A percentile compares a stretch with the other conserved stretches of the same genome.
phyloP scores from a whole-genome alignment of 2,797 vertebrate genomes.

The Mus spretus region DNA sequence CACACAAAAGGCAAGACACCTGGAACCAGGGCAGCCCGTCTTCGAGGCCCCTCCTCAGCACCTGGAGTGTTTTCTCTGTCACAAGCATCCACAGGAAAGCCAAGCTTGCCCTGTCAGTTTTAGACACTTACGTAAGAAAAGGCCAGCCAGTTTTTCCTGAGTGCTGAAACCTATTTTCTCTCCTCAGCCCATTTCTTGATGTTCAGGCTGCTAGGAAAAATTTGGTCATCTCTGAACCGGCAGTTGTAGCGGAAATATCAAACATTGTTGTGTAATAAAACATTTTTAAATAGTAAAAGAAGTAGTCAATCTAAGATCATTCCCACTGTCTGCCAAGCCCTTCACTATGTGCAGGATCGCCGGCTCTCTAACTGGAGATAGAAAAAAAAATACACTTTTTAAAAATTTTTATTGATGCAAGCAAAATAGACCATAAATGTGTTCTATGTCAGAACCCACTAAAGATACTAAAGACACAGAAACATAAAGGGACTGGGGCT shows the following conservation, averaged over 20 bases:
- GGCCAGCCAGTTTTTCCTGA: background rate
- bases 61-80: constrained; percentile 47
- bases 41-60: background rate
- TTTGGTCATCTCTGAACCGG: constrained; percentile 37
- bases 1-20: background rate
- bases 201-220: constrained; percentile 32
- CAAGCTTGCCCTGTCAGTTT: background rate
- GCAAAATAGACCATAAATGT: background rate
- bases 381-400: too few relatives aligned
- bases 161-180: background rate
- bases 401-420: background rate
- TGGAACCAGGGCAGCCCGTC: background rate
- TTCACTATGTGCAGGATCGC: too few relatives aligned
- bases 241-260: constrained; percentile 1
- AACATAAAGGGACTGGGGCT: background rate
- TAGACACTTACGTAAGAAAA: constrained; percentile 42
- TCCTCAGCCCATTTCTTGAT: constrained; percentile 12
- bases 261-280: constrained; percentile 17
- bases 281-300: background rate
- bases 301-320: background rate
- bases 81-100: background rate
- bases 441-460: background rate
- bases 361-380: background rate
- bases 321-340: too few relatives aligned
- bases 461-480: background rate